Conservation (phyloP, 2,797 vertebrate genomes). For the Intellagama lesueurii region DNA sequence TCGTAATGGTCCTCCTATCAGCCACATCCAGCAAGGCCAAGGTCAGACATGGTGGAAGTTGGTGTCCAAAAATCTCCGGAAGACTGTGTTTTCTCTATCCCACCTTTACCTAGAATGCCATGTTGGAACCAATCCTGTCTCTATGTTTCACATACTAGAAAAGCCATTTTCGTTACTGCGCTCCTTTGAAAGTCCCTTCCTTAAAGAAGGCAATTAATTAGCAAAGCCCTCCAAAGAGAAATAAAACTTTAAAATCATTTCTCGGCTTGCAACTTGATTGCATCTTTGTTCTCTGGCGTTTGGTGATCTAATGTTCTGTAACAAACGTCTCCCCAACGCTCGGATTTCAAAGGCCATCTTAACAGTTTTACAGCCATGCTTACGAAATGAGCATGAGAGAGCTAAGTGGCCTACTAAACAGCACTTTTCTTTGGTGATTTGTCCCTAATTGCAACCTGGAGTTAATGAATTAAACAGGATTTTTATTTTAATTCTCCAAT, state of each 20-base stretch:
- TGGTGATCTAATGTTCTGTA: slow-evolving; percentile 53
- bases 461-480: slow-evolving; percentile 69
- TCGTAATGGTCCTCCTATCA: background rate
- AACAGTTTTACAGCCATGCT: slow-evolving; percentile 32
- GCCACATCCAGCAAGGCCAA: background rate
- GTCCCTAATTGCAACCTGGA: slow-evolving; percentile 62
- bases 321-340: slow-evolving; percentile 61
- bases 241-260: slow-evolving; percentile 52
- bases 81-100: background rate
- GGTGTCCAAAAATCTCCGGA: background rate
- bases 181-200: slow-evolving; percentile 42
- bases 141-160: background rate
- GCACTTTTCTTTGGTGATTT: slow-evolving; percentile 43
- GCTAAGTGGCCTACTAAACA: slow-evolving; percentile 36
- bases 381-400: slow-evolving; percentile 50
- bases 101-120: background rate
- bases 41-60: background rate
- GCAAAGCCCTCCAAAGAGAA: slow-evolving; percentile 41
- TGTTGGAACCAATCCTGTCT: no score
- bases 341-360: slow-evolving; percentile 56
- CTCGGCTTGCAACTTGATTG: slow-evolving; percentile 50
- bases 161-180: slow-evolving; percentile 41
- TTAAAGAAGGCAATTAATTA: slow-evolving; percentile 53
- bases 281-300: slow-evolving; percentile 56
- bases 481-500: slow-evolving; percentile 4